Evolutionary conservation across 2,888 invertebrate genomes (phyloP).

Genomic region (Lysandra bellargus): DNA sequence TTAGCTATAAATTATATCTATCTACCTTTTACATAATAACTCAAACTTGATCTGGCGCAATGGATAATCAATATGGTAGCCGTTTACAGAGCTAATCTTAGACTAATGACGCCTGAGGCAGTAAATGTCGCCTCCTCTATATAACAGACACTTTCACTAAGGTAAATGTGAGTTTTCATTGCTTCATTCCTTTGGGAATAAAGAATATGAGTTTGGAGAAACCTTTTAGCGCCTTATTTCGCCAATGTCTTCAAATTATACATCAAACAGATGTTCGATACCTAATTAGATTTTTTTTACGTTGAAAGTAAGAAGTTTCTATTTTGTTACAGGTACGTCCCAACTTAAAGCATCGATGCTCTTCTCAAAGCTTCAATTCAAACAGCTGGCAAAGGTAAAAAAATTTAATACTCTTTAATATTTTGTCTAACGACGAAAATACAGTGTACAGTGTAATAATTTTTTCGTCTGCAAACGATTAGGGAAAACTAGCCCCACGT

Average conservation of each 20-base stretch:
- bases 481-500: too few relatives aligned
- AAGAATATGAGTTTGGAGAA: neutral
- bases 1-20: neutral
- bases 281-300: too few relatives aligned
- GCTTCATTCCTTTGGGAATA: neutral
- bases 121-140: slow-evolving; percentile 12
- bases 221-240: neutral
- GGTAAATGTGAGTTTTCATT: neutral
- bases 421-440: too few relatives aligned
- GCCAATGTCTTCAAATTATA: neutral
- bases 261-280: too few relatives aligned
- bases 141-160: neutral
- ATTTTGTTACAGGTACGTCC: neutral
- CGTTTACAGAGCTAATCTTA: neutral
- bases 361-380: neutral
- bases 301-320: neutral
- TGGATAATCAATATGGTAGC: slow-evolving; percentile 5
- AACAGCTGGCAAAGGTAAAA: neutral
- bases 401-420: neutral
- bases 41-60: neutral
- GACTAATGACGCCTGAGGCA: neutral
- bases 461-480: too few relatives aligned
- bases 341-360: neutral
- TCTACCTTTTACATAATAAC: neutral
- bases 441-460: too few relatives aligned